These are phyloP conservation scores for Labeo calbasu DNA, from an alignment of 2,797 vertebrate genomes.

Conservation along the genomic window DNA sequence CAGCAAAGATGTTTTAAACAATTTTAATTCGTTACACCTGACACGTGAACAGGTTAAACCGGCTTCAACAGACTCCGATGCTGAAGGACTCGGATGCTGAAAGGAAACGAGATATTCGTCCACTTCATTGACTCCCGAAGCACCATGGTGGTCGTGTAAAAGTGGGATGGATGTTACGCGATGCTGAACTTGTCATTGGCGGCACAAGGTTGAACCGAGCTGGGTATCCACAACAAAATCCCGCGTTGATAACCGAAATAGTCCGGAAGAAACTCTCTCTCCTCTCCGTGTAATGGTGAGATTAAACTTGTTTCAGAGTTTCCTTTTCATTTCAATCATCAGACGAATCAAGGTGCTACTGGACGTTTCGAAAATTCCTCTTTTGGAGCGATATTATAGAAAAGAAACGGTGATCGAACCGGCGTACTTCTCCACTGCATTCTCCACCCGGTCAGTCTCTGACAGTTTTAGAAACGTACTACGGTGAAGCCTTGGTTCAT, in stretches of 20 bases:
- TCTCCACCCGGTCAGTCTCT: slow-evolving; percentile 34
- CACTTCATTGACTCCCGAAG: slow-evolving; percentile 40
- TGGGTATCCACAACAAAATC: slow-evolving; percentile 42
- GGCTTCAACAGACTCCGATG: slow-evolving; percentile 11
- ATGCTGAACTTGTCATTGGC: slow-evolving; percentile 34
- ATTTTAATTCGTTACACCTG: background rate
- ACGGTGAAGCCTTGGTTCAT: background rate
- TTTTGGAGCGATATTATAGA: background rate
- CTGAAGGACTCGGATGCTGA: slow-evolving; percentile 11
- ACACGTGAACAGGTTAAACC: slow-evolving; percentile 4
- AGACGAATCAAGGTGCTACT: background rate
- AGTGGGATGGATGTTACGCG: slow-evolving; percentile 2
- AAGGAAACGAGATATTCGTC: slow-evolving; percentile 23
- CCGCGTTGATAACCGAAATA: slow-evolving; percentile 25
- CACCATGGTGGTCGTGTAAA: slow-evolving; percentile 59
- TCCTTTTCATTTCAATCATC: background rate
- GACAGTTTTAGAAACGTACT: slow-evolving; percentile 19
- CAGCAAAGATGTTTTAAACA: background rate
- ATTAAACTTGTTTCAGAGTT: slow-evolving; percentile 11
- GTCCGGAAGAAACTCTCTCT: slow-evolving; percentile 45
- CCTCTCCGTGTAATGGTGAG: background rate
- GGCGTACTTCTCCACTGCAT: slow-evolving; percentile 19
- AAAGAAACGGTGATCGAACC: background rate
- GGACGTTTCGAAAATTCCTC: background rate
- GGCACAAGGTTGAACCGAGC: slow-evolving; percentile 44